Conservation (phyloP, 2,888 invertebrate genomes). For the Stenoptilia bipunctidactyla region DNA sequence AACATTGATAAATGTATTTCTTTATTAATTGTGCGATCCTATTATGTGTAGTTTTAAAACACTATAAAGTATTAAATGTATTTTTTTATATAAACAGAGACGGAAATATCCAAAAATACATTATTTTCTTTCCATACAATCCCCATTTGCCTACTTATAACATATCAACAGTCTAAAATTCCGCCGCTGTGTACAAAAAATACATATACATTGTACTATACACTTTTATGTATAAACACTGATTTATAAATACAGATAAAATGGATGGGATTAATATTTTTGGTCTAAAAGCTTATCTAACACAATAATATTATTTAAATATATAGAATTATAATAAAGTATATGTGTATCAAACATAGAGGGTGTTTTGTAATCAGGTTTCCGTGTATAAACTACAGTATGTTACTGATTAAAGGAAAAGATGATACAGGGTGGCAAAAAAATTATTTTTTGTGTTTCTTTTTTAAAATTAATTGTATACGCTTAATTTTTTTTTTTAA, state of each 20-base stretch:
- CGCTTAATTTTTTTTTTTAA: no score
- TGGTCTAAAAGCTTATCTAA: slow-evolving; percentile 49
- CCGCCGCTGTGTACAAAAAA: no score
- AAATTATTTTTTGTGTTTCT: not conserved
- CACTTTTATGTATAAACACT: no score
- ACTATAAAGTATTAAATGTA: no score
- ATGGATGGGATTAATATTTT: slow-evolving; percentile 36
- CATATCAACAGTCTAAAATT: no score
- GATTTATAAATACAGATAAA: slow-evolving; percentile 6
- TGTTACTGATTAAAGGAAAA: not conserved
- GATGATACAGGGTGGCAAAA: not conserved
- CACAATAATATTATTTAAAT: no score
- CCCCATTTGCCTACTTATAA: no score
- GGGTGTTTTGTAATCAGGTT: slow-evolving; percentile 7
- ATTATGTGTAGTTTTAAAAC: no score
- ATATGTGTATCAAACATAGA: slow-evolving; percentile 23
- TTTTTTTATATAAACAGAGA: not conserved
- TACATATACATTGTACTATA: no score
- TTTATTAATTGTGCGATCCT: no score
- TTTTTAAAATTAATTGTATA: no score
- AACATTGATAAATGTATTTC: no score
- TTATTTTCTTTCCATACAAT: not conserved
- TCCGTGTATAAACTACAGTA: not conserved
- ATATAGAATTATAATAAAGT: slow-evolving; percentile 22
- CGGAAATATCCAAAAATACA: not conserved